Evolutionary conservation across 2,888 invertebrate species (phyloP), one percentile per base, ranked within the genome.

Genomic region (Cistogaster globosa): DNA sequence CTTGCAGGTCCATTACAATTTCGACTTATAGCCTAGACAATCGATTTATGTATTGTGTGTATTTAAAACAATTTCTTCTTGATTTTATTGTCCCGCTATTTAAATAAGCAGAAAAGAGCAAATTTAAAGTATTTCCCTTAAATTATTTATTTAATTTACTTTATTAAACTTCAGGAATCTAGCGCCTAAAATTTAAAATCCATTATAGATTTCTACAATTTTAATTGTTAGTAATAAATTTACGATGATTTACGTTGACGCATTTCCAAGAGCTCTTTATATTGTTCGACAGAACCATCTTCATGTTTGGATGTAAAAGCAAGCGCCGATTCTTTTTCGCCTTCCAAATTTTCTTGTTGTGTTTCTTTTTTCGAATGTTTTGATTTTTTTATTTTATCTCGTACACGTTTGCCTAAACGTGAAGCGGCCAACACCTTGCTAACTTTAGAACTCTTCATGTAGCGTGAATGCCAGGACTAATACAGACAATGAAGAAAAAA

Each of bases 391-490:
- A 94, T 94, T 89, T 94, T 94, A 87, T 94, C 94, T 83, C 95
- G 92, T n/a, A 95, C 90, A 20, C 94, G 94, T 86, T 95, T 95
- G 0, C 94, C 91, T 58, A 95, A 92, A 60, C 94, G 94, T 0
- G 95, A 93, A 0, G 94, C 93, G 0, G 93, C 93, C 20, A 95
- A 89, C 1, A 95, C 94, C 87, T 91, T 94, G 88, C 93, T 94
- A 0, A 95, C 95, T 90, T 94, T 95, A 16, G 92, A 93, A 86
- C 95, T 95, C 14, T 93, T 94, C 60, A 95, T 90, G 89, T 94
- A 95, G 62, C 95, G 92, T 58, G 94, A 93, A 88, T 94, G 94
- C 95, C 95, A 95, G 0, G 95, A 94, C 92, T 92, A 65, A 20
- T 26, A 7, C 32, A 32, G 4, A 32, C 32, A 4, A 42, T 38